Evolutionary conservation across 2,113 vertebrate species (phyloP).

Genomic region (Gavialis gangeticus): DNA sequence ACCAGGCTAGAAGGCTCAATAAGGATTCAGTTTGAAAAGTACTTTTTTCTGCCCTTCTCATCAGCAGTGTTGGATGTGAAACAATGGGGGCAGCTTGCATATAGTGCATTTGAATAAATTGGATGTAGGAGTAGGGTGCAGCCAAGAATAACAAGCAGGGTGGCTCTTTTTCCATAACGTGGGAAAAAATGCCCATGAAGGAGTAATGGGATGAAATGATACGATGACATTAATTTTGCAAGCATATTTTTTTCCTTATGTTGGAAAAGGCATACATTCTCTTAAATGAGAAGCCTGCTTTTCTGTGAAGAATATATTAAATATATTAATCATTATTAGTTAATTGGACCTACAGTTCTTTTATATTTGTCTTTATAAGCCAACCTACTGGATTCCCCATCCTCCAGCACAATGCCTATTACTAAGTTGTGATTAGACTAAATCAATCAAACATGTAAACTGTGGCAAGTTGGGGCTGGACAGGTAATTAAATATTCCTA

Average conservation of each 20-base stretch:
- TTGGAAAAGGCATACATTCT: not conserved
- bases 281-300: not conserved
- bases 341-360: not conserved
- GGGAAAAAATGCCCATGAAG: not conserved
- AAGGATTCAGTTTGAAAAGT: not conserved
- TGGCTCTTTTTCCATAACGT: not conserved
- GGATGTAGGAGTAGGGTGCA: not conserved
- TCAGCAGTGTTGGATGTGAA: not conserved
- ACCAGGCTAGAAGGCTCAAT: not conserved
- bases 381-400: not conserved
- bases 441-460: too few relatives aligned
- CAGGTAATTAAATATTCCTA: too few relatives aligned
- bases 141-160: accelerated
- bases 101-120: not conserved
- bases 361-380: not conserved
- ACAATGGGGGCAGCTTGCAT: accelerated
- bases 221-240: not conserved
- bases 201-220: not conserved
- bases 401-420: not conserved
- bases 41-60: not conserved
- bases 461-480: too few relatives aligned
- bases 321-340: not conserved
- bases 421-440: not conserved
- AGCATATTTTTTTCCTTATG: not conserved
- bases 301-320: not conserved